Evolutionary conservation across 2,797 vertebrate genomes (phyloP), one percentile per base, ranked within the genome.

Genomic region (Vireo griseus): DNA sequence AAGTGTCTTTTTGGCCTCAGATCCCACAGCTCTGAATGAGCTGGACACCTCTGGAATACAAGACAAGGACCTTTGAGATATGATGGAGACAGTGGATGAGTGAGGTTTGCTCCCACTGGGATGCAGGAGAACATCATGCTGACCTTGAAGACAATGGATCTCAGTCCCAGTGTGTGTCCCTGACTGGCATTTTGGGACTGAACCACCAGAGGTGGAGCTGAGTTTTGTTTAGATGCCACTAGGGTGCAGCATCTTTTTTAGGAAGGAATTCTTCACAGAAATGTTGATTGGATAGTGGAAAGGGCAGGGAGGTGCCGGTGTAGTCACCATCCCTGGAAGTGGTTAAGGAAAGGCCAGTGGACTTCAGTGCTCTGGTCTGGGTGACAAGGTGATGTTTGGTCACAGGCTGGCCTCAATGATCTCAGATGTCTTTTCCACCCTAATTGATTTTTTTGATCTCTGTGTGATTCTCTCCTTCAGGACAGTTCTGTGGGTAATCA

Each of bases 91-190:
- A 54, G 79, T 2, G 7, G 21, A 16, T 3, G 12, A 87, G 35
- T 2, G 6, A 90, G 28, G 40, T 61, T 71, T 94, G 63, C 85
- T 95, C 26, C 59, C 21, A 7, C 76, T 72, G 37, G 5, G 37
- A 94, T 83, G 59, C 13, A 18, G 66, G 31, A 87, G 40, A 88
- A 86, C 0, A 0, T 52, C 57, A 71, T 69, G 40, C 58, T 96
- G 93, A 97, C 80, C 91, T 93, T 97, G 88, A 87, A 90, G 44
- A 47, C 24, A 28, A 35, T 52, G 37, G 61, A 37, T 93, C 66
- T 88, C 88, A 82, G 83, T 94, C 59, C 52, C 59, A 55, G 0
- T 63, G 28, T 16, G 4, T 74, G 76, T 74, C 29, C 33, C 65
- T 95, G 66, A 39, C 50, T 54, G 37, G 31, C 10, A 16, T 92